Evolutionary conservation across 2,888 invertebrate genomes (phyloP), one percentile per base, ranked within the genome.

Genomic region (Agriopis marginaria): DNA sequence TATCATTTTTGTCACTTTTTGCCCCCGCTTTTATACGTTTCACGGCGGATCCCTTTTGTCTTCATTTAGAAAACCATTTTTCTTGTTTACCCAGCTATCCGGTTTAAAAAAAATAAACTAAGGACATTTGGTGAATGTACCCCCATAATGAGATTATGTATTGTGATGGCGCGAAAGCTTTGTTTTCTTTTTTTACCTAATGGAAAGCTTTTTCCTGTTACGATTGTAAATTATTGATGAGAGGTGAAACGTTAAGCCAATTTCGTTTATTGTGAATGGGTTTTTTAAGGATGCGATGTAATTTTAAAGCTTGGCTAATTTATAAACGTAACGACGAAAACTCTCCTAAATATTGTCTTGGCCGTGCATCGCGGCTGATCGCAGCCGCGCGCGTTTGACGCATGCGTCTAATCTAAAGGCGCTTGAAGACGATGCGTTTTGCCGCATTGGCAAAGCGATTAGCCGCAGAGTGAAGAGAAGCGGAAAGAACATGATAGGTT

Each of bases 21-120:
- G 47, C 66, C 72, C 76, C 72, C 73, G 76, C 79, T 82, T 83
- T 85, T 80, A 82, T 79, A 82, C 77, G 75, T 75, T 74, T 79
- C 77, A 75, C 76, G 76, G 77, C 67, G 78, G 76, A 79, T 81
- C 82, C 83, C 82, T 86, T 82, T 90, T 90, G 86, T 91, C 88
- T 90, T 89, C 87, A 88, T 90, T 91, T 88, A 77, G 82, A 75
- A 80, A 76, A 75, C 84, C 85, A 90, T 91, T 91, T 86, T 81
- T 90, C 88, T 86, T 89, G 82, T 90, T 90, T 89, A 87, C 85
- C 78, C 83, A 68, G 76, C 81, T 83, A 88, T 84, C 78, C 79
- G 75, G 78, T 53, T 75, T 79, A 81, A 75, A 63, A 73, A 72
- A 70, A 72, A 68, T 65, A 65, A 65, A 58, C 63, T 76, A 75